These are phyloP conservation scores for Forbesichthys papilliferus DNA, from an alignment of 2,113 vertebrate species.

Conservation along the genomic window DNA sequence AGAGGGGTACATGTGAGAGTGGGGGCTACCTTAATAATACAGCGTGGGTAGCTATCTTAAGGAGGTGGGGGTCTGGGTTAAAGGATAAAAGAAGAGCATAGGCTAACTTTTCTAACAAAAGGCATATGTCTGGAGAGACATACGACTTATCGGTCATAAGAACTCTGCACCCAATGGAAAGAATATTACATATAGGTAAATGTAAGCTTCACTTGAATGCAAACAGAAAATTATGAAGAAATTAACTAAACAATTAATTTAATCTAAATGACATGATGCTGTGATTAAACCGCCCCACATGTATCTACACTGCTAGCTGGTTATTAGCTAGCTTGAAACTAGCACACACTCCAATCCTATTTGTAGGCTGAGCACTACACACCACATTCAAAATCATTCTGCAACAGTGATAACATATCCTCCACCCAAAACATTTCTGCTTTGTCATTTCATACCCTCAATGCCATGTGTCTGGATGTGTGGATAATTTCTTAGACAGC, in stretches of 20 bases:
- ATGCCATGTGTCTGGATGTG: slow-evolving; percentile 55
- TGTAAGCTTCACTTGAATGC: neutral
- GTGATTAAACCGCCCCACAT: slow-evolving; percentile 22
- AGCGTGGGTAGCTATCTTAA: slow-evolving; percentile 66
- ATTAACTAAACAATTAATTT: neutral
- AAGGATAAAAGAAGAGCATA: slow-evolving; percentile 30
- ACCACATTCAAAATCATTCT: slow-evolving; percentile 41
- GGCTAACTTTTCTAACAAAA: slow-evolving; percentile 64
- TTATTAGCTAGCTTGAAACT: slow-evolving; percentile 16
- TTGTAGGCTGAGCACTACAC: slow-evolving; percentile 49
- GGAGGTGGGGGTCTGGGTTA: slow-evolving; percentile 31
- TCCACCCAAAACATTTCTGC: slow-evolving; percentile 64
- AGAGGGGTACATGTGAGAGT: slow-evolving; percentile 57
- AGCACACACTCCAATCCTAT: slow-evolving; percentile 49
- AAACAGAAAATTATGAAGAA: neutral
- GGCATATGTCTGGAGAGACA: slow-evolving; percentile 42
- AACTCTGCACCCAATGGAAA: neutral
- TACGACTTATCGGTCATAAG: slow-evolving; percentile 16
- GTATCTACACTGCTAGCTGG: slow-evolving; percentile 6
- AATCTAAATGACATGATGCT: too few relatives aligned
- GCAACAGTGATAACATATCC: slow-evolving; percentile 59
- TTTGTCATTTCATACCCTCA: slow-evolving; percentile 70
- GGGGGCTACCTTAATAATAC: slow-evolving; percentile 58
- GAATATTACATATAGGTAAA: neutral
- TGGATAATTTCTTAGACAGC: slow-evolving; percentile 68